These are phyloP conservation scores for Drosophila koepferae DNA, from an alignment of 2,888 invertebrate species.

Conservation along the genomic window DNA sequence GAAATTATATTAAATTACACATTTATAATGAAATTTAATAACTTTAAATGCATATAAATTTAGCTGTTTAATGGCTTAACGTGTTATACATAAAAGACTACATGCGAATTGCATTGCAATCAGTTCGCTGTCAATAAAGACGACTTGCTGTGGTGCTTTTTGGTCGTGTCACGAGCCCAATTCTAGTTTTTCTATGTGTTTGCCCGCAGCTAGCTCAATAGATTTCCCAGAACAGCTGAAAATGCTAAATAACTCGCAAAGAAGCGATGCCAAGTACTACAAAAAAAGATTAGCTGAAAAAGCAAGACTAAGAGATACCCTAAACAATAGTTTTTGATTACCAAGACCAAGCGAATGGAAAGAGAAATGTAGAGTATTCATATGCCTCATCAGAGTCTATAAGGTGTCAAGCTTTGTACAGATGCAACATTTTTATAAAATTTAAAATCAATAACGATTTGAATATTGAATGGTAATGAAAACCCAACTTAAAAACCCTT, in stretches of 20 bases:
- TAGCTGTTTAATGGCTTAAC: not conserved
- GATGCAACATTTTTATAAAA: not conserved
- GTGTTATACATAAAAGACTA: not conserved
- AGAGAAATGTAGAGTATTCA: not conserved
- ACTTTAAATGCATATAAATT: not conserved
- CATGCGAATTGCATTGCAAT: not conserved
- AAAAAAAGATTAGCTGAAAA: not conserved
- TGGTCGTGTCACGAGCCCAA: constrained; percentile 12
- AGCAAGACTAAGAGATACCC: not conserved
- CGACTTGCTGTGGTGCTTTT: not conserved
- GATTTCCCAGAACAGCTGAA: constrained; percentile 29
- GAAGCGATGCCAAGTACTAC: not conserved
- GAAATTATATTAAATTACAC: too few species aligned
- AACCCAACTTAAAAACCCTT: too few species aligned
- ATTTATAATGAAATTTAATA: not conserved
- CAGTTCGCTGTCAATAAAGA: not conserved
- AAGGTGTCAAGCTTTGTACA: not conserved
- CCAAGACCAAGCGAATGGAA: not conserved
- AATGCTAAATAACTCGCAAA: constrained; percentile 22
- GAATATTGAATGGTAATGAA: not conserved
- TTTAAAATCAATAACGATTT: not conserved
- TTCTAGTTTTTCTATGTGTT: constrained; percentile 1
- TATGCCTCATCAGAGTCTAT: not conserved
- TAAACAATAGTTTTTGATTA: not conserved
- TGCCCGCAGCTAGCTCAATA: constrained; percentile 6